Evolutionary conservation across 2,113 vertebrate genomes (phyloP).

Genomic region (Oreochromis spilurus): DNA sequence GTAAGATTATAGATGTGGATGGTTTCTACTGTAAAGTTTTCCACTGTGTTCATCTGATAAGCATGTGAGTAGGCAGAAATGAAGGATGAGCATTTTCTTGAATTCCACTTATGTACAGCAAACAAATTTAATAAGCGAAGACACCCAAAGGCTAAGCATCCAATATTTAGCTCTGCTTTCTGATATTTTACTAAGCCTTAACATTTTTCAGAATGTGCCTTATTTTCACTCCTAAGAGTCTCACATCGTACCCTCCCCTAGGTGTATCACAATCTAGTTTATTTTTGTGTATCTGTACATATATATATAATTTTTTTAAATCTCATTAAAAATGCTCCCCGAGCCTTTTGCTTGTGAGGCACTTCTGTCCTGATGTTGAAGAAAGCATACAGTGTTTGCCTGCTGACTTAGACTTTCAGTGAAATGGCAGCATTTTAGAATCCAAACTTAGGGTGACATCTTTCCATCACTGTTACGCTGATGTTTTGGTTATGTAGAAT

Average conservation of each 20-base stretch:
- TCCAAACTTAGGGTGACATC: background rate
- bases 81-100: background rate
- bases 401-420: slow-evolving; percentile 31
- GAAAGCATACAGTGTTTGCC: slow-evolving; percentile 31
- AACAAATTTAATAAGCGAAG: slow-evolving; percentile 4
- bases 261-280: background rate
- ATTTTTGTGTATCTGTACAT: slow-evolving; percentile 16
- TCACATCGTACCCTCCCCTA: background rate
- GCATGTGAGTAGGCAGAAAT: background rate
- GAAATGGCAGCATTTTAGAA: background rate
- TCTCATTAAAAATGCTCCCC: slow-evolving; percentile 42
- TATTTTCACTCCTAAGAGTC: background rate
- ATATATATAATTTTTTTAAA: background rate
- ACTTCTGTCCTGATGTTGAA: slow-evolving; percentile 62
- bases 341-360: slow-evolving; percentile 63
- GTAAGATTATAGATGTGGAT: background rate
- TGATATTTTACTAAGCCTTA: background rate
- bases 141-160: slow-evolving; percentile 1
- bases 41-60: background rate
- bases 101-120: background rate
- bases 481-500: background rate
- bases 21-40: background rate
- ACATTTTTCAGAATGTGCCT: background rate
- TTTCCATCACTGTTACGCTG: background rate
- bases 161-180: background rate